Conservation (phyloP, 2,888 invertebrate species). For the Epinotia ramella region DNA sequence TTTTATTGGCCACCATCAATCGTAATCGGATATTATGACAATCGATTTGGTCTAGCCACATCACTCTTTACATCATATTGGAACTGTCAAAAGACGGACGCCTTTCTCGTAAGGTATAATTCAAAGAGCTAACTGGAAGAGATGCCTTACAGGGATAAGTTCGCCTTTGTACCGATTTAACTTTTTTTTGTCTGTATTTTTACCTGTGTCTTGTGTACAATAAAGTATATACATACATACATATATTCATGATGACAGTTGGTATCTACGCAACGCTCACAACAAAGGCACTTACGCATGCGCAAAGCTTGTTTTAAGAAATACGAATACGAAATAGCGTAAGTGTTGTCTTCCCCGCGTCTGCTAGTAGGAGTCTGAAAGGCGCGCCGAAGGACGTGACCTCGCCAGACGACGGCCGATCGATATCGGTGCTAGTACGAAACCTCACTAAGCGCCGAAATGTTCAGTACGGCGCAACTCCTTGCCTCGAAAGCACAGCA, state of each 20-base stretch:
- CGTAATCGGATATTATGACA: too few relatives aligned
- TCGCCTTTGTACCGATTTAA: too few relatives aligned
- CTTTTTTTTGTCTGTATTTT: too few relatives aligned
- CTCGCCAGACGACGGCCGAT: slow-evolving; percentile 78
- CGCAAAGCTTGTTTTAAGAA: slow-evolving; percentile 20
- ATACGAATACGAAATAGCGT: slow-evolving; percentile 34
- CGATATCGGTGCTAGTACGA: slow-evolving; percentile 71
- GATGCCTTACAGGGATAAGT: too few relatives aligned
- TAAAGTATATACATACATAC: too few relatives aligned
- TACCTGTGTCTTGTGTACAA: too few relatives aligned
- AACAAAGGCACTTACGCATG: slow-evolving; percentile 42
- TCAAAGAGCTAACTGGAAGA: too few relatives aligned
- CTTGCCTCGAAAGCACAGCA: slow-evolving; percentile 73
- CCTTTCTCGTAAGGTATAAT: too few relatives aligned
- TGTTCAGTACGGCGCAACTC: slow-evolving; percentile 74
- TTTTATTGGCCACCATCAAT: too few relatives aligned
- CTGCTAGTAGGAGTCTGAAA: slow-evolving; percentile 63
- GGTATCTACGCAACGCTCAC: slow-evolving; percentile 25
- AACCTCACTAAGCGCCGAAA: slow-evolving; percentile 63
- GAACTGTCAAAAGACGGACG: too few relatives aligned
- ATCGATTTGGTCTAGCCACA: too few relatives aligned
- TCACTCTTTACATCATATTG: too few relatives aligned
- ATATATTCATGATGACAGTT: slow-evolving; percentile 8
- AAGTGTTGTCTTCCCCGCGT: slow-evolving; percentile 39
- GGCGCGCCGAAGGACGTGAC: slow-evolving; percentile 85